A percentile compares a stretch with the other conserved stretches of the same genome.
Conservation (phyloP, 2,797 vertebrate genomes). For the Peromyscus melanophrys region DNA sequence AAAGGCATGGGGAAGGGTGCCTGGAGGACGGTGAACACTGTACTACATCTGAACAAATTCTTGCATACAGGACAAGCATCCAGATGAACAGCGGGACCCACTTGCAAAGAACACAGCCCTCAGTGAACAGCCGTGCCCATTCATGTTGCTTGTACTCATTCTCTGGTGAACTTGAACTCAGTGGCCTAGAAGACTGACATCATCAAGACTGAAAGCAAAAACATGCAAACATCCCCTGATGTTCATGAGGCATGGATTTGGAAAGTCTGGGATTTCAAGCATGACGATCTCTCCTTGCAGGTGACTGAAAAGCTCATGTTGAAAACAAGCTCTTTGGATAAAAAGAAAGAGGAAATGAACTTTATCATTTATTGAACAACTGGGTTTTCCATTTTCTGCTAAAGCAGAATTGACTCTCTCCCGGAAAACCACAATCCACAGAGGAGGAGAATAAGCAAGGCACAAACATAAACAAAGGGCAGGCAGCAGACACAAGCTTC, state of each 20-base stretch:
- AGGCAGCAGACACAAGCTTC: constrained; percentile 75
- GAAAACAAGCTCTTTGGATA: constrained; percentile 1
- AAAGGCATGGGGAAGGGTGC: neutral
- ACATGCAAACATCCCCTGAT: fast-evolving
- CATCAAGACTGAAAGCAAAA: neutral
- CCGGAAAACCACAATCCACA: constrained; percentile 87
- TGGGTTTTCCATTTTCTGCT: constrained; percentile 83
- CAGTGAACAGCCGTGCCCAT: neutral
- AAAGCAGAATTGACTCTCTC: constrained; percentile 79
- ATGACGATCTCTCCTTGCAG: constrained; percentile 1
- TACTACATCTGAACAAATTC: neutral
- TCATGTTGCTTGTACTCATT: neutral
- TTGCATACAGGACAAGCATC: too few relatives aligned
- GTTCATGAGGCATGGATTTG: fast-evolving
- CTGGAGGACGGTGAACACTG: fast-evolving
- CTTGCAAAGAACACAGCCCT: neutral
- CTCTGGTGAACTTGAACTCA: neutral
- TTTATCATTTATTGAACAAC: constrained; percentile 84
- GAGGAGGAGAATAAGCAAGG: constrained; percentile 79
- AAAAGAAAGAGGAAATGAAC: constrained; percentile 81
- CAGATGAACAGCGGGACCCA: fast-evolving
- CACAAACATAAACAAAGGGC: constrained; percentile 70
- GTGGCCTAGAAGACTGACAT: neutral
- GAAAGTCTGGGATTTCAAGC: neutral
- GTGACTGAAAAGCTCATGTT: constrained; percentile 75